Evolutionary conservation across 2,113 vertebrate species (phyloP), one percentile per base, ranked within the genome.

Genomic region (Taurulus bubalis): DNA sequence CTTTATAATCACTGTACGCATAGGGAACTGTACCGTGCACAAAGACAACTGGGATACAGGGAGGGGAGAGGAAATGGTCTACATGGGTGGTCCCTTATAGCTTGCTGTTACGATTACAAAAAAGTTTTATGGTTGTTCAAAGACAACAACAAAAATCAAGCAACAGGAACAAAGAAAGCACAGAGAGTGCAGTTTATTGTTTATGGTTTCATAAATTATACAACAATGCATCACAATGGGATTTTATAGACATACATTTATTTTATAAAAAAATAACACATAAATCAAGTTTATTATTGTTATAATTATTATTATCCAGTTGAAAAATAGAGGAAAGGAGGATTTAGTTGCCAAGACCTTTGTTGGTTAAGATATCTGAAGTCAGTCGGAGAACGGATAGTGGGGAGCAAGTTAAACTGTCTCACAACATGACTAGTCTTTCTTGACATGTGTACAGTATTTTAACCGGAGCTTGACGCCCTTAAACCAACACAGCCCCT

Each of bases 61-160:
- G 79, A 83, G 68, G 65, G 63, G 40, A 75, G 55, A 84, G 87
- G 87, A 89, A 83, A 81, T 51, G 91, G 85, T 94, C 90, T 86
- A 86, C 95, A 93, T 92, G 94, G 93, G 96, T 92, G 84, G 84
- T 91, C 86, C 67, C 42, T 71, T 63, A 75, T 68, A 84, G 68
- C 40, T 79, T 18, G 67, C 64, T 30, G 80, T 79, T 77, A 82
- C 85, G 16, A 80, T 58, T 47, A 66, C 60, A 68, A 64, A 75
- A 77, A 79, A 60, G 11, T 58, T 80, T 67, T 64, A 56, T 68
- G 34, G n/a, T 77, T 59, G 32, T 53, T 75, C 15, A 83, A 77
- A 59, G 51, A 49, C 70, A 75, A 79, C 70, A 75, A 79, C 22
- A 75, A 62, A 53, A 82, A 66, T 38, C 11, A 64, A 77, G 45